Conservation (phyloP, 2,113 vertebrate species). For the Spilogale gracilis region DNA sequence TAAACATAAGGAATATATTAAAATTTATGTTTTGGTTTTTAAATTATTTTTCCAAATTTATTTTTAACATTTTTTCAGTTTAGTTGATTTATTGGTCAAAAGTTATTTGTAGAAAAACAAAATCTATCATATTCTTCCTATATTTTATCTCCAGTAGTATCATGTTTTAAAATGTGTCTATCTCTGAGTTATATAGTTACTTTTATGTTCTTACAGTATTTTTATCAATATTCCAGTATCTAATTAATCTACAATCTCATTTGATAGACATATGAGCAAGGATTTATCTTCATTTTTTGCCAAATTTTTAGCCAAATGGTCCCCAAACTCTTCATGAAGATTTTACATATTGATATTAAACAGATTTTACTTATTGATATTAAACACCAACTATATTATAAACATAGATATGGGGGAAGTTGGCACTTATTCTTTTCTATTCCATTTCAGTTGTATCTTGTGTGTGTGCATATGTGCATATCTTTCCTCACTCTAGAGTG, state of each 20-base stretch:
- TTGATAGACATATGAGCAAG: not conserved
- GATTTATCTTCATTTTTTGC: not conserved
- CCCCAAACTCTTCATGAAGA: not conserved
- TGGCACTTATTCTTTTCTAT: not conserved
- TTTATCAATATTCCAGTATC: slow-evolving; percentile 4
- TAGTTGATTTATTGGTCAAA: not conserved
- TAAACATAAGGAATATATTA: not conserved
- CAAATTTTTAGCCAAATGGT: not conserved
- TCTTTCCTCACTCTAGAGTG: not conserved
- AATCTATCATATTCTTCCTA: not conserved
- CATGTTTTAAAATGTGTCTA: not conserved
- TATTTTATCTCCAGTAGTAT: not conserved
- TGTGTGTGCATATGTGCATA: not conserved
- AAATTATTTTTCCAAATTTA: not conserved
- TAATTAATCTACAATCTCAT: not conserved
- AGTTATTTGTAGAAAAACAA: not conserved
- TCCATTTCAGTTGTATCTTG: not conserved
- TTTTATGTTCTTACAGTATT: not conserved
- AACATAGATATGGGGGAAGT: not conserved
- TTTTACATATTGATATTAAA: not conserved
- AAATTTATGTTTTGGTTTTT: not conserved
- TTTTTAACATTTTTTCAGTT: not conserved
- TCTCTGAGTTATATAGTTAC: not conserved
- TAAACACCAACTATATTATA: not conserved
- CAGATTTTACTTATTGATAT: not conserved